A percentile compares a stretch with the other conserved stretches of the same genome.
These are phyloP conservation scores for Eospalax fontanierii DNA, from an alignment of 2,797 vertebrate species.

Conservation along the genomic window DNA sequence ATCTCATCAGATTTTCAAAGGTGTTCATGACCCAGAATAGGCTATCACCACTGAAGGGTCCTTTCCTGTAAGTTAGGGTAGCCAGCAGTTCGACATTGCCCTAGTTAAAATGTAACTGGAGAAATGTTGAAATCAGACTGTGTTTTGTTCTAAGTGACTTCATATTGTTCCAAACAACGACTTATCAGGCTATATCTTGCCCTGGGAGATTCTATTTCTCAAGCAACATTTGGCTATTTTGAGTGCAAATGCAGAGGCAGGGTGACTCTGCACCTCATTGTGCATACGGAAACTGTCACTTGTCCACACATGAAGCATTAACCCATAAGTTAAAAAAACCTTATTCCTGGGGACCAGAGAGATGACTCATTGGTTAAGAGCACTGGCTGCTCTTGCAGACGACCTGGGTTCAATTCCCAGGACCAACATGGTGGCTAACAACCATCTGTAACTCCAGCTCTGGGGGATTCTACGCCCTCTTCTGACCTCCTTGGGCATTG, in stretches of 20 bases:
- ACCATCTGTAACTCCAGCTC: no score
- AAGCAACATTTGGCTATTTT: background rate
- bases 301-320: background rate
- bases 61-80: background rate
- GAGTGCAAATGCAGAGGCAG: background rate
- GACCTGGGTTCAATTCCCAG: no score
- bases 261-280: background rate
- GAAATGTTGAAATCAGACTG: background rate
- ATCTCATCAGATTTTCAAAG: constrained; percentile 5
- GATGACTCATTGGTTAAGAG: no score
- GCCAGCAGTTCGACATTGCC: background rate
- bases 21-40: background rate
- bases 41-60: background rate
- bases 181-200: background rate
- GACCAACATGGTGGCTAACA: no score
- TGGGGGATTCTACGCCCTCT: no score
- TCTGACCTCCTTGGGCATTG: no score
- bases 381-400: no score
- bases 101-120: constrained; percentile 50
- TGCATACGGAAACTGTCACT: background rate
- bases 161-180: background rate
- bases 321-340: no score
- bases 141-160: background rate
- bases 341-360: background rate
- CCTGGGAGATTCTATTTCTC: background rate